A percentile compares a stretch with the other conserved stretches of the same genome.
Evolutionary conservation across 2,888 invertebrate species (phyloP).

Genomic region (Mongoloraphidia duomilia): DNA sequence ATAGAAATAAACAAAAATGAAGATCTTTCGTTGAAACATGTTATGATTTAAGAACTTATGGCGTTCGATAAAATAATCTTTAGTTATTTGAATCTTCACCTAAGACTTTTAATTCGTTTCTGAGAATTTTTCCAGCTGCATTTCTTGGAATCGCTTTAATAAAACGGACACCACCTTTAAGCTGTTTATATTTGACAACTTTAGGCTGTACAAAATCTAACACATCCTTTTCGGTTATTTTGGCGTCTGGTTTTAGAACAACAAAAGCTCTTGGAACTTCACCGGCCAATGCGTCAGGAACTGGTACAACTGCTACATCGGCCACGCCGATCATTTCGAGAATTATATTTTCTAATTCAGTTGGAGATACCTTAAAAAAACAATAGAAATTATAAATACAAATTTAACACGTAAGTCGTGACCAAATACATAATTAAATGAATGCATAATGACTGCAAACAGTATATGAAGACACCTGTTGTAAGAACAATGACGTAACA

Average conservation of each 20-base stretch:
- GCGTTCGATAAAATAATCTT: slow-evolving; percentile 7
- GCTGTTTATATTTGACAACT: slow-evolving; percentile 56
- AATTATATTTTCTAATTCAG: slow-evolving; percentile 66
- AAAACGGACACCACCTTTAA: slow-evolving; percentile 56
- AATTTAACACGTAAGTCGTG: no score
- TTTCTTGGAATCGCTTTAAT: slow-evolving; percentile 58
- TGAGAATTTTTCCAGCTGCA: slow-evolving; percentile 60
- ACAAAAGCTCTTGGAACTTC: slow-evolving; percentile 65
- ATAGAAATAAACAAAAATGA: no score
- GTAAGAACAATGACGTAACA: no score
- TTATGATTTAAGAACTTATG: no score
- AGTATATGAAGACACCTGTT: no score
- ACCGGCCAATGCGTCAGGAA: slow-evolving; percentile 52
- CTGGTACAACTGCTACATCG: slow-evolving; percentile 67
- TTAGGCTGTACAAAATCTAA: slow-evolving; percentile 43
- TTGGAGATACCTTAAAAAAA: slow-evolving; percentile 61
- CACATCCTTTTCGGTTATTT: slow-evolving; percentile 40
- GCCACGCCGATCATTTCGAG: slow-evolving; percentile 54
- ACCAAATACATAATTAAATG: no score
- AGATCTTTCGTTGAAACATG: no score
- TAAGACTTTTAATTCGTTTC: slow-evolving; percentile 47
- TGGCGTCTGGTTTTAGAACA: slow-evolving; percentile 40
- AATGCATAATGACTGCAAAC: no score
- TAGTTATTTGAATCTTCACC: slow-evolving; percentile 15
- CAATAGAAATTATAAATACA: slow-evolving; percentile 6